Evolutionary conservation across 1,140 invertebrate genomes (phyloP).

Genomic region (Bombus pascuorum): DNA sequence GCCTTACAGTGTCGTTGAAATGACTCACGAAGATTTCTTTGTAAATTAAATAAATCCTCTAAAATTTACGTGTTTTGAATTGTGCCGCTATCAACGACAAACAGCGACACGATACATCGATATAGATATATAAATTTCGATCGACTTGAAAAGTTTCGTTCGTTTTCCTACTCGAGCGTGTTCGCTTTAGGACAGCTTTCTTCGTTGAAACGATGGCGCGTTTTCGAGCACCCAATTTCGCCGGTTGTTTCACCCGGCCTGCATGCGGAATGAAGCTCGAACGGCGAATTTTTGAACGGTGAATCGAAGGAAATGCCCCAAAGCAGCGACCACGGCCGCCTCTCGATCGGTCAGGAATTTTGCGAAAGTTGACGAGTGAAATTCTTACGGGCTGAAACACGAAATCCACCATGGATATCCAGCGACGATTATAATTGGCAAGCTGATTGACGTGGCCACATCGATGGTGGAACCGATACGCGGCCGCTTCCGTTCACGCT

Average conservation of each 20-base stretch:
- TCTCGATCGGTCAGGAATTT: background rate
- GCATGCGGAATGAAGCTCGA: background rate
- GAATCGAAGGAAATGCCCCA: too few relatives aligned
- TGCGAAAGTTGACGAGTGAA: slow-evolving; percentile 20
- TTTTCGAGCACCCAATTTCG: slow-evolving; percentile 2
- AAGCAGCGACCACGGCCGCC: background rate
- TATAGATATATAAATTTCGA: background rate
- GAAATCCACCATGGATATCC: background rate
- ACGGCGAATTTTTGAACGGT: background rate
- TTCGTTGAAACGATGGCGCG: background rate
- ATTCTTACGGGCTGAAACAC: background rate
- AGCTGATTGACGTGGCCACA: slow-evolving; percentile 28
- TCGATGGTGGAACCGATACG: background rate
- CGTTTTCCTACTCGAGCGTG: background rate
- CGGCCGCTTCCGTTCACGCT: slow-evolving; percentile 3
- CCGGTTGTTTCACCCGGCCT: background rate
- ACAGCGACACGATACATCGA: background rate
- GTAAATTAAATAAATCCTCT: too few relatives aligned
- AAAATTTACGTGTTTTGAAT: background rate
- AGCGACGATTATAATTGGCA: slow-evolving; percentile 43
- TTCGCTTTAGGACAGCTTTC: background rate
- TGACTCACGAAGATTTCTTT: too few relatives aligned
- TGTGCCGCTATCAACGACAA: background rate
- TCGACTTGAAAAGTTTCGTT: background rate
- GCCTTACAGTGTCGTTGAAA: too few relatives aligned